phyloP scores from a whole-genome alignment of 2,888 invertebrate species.

The Labia minor region DNA sequence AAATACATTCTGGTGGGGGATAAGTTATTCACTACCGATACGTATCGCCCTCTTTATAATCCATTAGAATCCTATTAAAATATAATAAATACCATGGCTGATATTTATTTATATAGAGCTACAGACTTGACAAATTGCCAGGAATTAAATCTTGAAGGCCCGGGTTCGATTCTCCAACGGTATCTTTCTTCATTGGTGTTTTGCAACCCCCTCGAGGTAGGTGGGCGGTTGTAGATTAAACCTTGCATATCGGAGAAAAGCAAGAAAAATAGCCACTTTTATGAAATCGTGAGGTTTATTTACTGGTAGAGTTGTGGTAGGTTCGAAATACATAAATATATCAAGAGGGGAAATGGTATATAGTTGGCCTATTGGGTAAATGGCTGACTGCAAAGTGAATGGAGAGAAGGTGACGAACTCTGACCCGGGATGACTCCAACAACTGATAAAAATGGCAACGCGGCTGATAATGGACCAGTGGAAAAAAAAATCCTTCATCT shows the following conservation, averaged over 20 bases:
- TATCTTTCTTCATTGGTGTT: not conserved
- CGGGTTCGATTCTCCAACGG: not conserved
- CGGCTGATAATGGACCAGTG: not conserved
- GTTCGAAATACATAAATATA: slow-evolving; percentile 7
- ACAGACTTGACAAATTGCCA: not conserved
- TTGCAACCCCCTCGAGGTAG: not conserved
- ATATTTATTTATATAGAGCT: not conserved
- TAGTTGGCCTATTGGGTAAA: slow-evolving; percentile 6
- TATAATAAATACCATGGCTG: not conserved
- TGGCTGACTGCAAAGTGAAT: not conserved
- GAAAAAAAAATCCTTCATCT: not conserved
- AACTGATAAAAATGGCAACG: not conserved
- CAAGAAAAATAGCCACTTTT: not conserved
- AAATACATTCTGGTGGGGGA: not conserved
- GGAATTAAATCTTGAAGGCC: not conserved
- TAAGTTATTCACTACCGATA: not conserved
- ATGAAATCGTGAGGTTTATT: slow-evolving; percentile 4
- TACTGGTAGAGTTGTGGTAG: not conserved
- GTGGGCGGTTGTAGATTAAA: not conserved
- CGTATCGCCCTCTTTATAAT: not conserved
- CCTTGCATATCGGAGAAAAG: not conserved
- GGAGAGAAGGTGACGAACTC: not conserved
- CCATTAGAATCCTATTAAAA: not conserved
- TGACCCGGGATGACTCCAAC: not conserved
- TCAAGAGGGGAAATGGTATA: not conserved